A percentile compares a stretch with the other conserved stretches of the same genome.
Conservation (phyloP, 2,113 vertebrate species). For the Ciconia stormi region DNA sequence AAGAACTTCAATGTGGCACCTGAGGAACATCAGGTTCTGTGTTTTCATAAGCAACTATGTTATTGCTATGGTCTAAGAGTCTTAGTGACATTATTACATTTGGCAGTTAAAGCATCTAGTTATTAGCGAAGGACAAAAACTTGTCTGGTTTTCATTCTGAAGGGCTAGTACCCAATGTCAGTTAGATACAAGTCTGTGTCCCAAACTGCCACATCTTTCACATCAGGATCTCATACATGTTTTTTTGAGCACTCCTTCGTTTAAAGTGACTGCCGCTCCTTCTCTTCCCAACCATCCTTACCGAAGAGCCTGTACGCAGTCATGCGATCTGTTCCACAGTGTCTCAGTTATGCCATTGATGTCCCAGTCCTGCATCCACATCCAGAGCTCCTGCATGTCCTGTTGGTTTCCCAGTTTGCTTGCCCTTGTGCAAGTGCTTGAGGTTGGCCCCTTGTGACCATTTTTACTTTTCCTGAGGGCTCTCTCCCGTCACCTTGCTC, state of each 20-base stretch:
- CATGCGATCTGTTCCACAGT: fast-evolving
- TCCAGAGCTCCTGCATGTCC: fast-evolving
- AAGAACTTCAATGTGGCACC: not conserved
- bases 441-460: not conserved
- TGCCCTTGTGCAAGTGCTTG: fast-evolving
- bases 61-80: not conserved
- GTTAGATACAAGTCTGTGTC: not conserved
- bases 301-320: not conserved
- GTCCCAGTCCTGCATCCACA: not conserved
- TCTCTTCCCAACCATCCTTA: not conserved
- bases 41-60: constrained; percentile 9
- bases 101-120: not conserved
- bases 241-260: not conserved
- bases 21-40: not conserved
- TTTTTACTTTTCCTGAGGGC: not conserved
- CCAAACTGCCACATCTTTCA: not conserved
- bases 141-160: not conserved
- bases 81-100: not conserved
- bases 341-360: not conserved
- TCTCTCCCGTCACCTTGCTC: not conserved
- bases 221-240: not conserved
- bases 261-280: not conserved
- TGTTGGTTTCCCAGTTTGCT: not conserved
- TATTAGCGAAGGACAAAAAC: not conserved
- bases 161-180: not conserved